Base-by-base conservation (phyloP, 1,140 invertebrate species). In the Tetramorium simillimum region DNA sequence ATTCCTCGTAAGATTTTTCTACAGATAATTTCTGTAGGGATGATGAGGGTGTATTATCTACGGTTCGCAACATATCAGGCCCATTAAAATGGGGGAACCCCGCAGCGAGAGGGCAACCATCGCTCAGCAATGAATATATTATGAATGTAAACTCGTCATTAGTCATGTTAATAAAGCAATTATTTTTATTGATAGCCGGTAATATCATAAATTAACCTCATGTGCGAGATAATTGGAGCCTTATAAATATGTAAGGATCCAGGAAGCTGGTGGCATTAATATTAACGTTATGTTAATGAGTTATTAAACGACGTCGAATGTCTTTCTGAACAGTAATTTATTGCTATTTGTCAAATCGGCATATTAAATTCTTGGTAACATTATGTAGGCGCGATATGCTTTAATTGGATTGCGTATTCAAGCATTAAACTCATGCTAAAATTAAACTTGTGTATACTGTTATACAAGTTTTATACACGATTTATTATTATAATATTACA, bases 91-190 rank as follows among this genome's bases (percentile, higher is more conserved):
- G 58, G 53, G 21, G 58, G 14, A 16, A 49, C 56, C 85, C 82
- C 67, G 73, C 63, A 53, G 89, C 28, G 86, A 77, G 69, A 40
- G 49, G n/a, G 33, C 56, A 72, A 65, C 43, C 60, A 58, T 75
- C 49, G 62, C 89, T 87, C 77, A 86, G 53, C 49, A 75, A 67
- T 77, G 72, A 86, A 88, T 88, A 86, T 89, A 91, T 92, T 91
- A 90, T 90, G 70, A 93, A 88, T 91, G 86, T 85, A 87, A 91
- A 90, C 88, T 92, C 46, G 73, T 75, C 87, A 92, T 91, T 91
- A 88, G 76, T 90, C 90, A 92, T 92, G 88, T 87, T 93, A 93
- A 92, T 93, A 89, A 92, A 92, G 91, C 89, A 88, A 93, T 93
- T 92, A 93, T 93, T 93, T 92, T 92, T 92, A 93, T 93, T 90